Conservation (phyloP, 2,888 invertebrate species). For the Dendrolimus houi region DNA sequence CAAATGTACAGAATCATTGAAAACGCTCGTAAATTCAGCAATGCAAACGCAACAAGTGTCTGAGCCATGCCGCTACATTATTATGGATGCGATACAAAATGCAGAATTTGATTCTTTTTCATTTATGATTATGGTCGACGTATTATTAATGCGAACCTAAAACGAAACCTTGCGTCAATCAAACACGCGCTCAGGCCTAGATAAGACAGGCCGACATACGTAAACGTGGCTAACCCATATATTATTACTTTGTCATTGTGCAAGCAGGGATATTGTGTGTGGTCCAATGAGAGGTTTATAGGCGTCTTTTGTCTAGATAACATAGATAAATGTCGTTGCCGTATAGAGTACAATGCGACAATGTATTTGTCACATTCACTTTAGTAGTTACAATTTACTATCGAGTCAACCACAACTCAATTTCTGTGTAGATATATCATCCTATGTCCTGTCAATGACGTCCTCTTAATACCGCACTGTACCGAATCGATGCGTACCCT, state of each 20-base stretch:
- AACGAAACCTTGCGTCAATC: conserved; percentile 46
- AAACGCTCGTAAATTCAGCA: neutral
- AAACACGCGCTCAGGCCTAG: conserved; percentile 45
- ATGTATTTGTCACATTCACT: conserved; percentile 62
- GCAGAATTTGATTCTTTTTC: neutral
- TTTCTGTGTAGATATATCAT: conserved; percentile 12
- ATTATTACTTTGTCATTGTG: conserved; percentile 51
- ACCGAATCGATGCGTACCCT: no score
- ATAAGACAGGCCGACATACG: conserved; percentile 46
- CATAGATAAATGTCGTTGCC: conserved; percentile 72
- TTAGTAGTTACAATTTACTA: conserved; percentile 32
- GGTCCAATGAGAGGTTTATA: conserved; percentile 72
- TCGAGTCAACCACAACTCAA: conserved; percentile 31
- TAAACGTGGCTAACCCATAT: no score
- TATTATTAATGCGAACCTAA: conserved; percentile 7
- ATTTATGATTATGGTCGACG: neutral
- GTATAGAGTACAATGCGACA: conserved; percentile 65
- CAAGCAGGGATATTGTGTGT: conserved; percentile 67
- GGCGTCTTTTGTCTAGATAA: conserved; percentile 71
- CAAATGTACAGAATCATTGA: neutral
- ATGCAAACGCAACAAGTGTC: neutral
- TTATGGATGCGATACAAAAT: neutral
- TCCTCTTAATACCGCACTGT: conserved; percentile 15
- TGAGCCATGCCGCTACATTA: neutral
- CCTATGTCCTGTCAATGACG: conserved; percentile 9